Conservation (phyloP, 2,888 invertebrate genomes). For the Fabriciana adippe region DNA sequence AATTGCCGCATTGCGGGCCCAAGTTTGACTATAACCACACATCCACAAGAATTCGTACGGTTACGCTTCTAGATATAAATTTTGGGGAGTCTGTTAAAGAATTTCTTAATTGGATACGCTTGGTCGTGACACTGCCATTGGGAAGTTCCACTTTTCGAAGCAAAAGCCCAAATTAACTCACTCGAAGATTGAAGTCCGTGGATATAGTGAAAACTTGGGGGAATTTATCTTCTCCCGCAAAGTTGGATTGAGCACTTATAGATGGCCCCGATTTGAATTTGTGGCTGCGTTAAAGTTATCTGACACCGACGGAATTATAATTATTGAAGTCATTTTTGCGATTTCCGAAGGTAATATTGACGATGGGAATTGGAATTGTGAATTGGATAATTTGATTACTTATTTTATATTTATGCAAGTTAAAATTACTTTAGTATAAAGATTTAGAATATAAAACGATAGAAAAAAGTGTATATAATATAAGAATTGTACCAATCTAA, state of each 20-base stretch:
- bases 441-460: too few species aligned
- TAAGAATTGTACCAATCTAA: too few species aligned
- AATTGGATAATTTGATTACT: not conserved
- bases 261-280: conserved; percentile 43
- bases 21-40: conserved; percentile 25
- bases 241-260: conserved; percentile 48
- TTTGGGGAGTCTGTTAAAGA: conserved; percentile 41
- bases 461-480: too few species aligned
- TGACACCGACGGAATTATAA: conserved; percentile 42
- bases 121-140: conserved; percentile 42
- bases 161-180: conserved; percentile 47
- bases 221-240: conserved; percentile 49
- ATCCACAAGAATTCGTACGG: conserved; percentile 17
- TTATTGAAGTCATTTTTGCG: conserved; percentile 36
- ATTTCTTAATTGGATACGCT: conserved; percentile 44
- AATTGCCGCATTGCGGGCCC: conserved; percentile 34
- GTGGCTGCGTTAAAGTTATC: conserved; percentile 41
- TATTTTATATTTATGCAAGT: conserved; percentile 6
- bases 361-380: conserved; percentile 8
- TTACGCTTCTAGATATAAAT: conserved; percentile 29
- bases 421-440: not conserved
- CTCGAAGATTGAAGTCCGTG: conserved; percentile 44
- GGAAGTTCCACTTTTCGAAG: conserved; percentile 41
- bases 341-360: conserved; percentile 19
- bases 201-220: conserved; percentile 49